Conservation (phyloP, 53 echinoderm and acorn worm species). For the Echinometra lucunter region DNA sequence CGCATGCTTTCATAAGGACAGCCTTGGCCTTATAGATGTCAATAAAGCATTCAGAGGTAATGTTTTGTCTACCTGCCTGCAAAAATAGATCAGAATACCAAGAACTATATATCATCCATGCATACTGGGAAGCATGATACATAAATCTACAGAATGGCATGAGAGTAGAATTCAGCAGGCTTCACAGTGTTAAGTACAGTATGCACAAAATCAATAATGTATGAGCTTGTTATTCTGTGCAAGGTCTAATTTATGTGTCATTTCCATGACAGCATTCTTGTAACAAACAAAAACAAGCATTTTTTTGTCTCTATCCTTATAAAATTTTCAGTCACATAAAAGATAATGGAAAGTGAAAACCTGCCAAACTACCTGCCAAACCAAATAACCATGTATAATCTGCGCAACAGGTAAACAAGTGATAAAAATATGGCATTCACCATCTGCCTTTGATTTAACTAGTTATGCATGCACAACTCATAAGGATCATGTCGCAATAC, state of each 20-base stretch:
- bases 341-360: background rate
- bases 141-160: background rate
- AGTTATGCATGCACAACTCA: background rate
- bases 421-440: background rate
- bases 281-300: background rate
- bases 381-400: background rate
- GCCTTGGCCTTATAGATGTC: conserved; percentile 9
- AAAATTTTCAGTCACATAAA: background rate
- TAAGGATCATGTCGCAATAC: background rate
- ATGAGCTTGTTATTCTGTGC: background rate
- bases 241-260: background rate
- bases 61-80: background rate
- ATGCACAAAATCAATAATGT: background rate
- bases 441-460: background rate
- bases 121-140: background rate
- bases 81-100: background rate
- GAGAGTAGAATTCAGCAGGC: background rate
- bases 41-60: background rate
- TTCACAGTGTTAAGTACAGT: background rate
- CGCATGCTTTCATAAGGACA: background rate
- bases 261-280: background rate
- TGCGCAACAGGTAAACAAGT: background rate
- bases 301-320: background rate
- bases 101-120: background rate
- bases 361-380: background rate